Evolutionary conservation across 2,113 vertebrate species (phyloP).

Genomic region (Phalacrocorax pelagicus): DNA sequence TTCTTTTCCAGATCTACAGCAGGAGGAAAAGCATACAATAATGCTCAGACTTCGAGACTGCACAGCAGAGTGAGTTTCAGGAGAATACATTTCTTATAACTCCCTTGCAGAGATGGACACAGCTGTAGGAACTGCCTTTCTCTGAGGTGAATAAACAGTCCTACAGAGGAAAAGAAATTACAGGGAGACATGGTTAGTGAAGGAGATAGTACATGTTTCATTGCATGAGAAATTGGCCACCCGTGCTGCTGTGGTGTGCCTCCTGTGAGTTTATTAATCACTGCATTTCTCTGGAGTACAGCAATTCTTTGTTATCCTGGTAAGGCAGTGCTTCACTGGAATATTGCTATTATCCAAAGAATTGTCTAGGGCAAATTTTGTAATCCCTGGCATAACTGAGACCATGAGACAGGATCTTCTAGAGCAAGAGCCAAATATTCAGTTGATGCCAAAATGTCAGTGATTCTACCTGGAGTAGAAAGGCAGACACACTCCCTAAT

Average conservation of each 20-base stretch:
- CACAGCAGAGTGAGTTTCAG: not conserved
- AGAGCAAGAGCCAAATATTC: not conserved
- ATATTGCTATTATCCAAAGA: not conserved
- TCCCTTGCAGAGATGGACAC: not conserved
- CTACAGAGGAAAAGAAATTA: not conserved
- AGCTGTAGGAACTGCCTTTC: not conserved
- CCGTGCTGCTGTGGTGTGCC: not conserved
- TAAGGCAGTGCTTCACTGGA: not conserved
- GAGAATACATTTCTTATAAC: not conserved
- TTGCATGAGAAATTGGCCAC: not conserved
- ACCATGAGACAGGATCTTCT: not conserved
- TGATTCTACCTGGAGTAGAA: not conserved
- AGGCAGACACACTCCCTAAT: not conserved
- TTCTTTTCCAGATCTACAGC: not conserved
- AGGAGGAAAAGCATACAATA: not conserved
- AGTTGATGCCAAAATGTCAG: not conserved
- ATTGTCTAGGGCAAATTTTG: not conserved
- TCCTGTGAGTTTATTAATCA: accelerated
- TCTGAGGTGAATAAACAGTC: not conserved
- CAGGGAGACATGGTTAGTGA: not conserved
- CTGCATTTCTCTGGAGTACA: not conserved
- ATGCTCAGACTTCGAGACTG: not conserved
- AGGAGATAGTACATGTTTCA: not conserved
- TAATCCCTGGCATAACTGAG: not conserved
- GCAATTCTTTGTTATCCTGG: not conserved